phyloP scores from a whole-genome alignment of 2,797 vertebrate genomes.

The Tokudaia tokunoshimensis region DNA sequence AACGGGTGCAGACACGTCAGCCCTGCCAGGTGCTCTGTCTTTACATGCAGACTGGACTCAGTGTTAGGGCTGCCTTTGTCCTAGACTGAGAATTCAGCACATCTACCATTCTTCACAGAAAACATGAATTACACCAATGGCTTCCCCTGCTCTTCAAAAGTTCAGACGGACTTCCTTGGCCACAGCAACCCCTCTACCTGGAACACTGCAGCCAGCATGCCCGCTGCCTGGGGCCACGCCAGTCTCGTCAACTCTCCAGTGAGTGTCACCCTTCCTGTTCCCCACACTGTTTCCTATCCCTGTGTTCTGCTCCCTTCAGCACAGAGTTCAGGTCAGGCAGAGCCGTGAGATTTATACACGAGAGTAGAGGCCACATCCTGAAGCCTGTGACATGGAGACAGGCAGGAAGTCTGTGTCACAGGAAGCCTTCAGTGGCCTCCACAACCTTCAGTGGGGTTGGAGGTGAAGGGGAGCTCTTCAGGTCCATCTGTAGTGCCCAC shows the following conservation, averaged over 20 bases:
- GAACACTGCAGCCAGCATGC: conserved; percentile 83
- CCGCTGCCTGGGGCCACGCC: conserved; percentile 93
- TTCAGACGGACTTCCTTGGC: conserved; percentile 89
- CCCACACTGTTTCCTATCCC: too few species aligned
- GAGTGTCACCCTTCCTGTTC: conserved; percentile 70
- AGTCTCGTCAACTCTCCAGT: conserved; percentile 91
- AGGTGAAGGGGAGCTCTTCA: neutral
- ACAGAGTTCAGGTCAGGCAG: neutral
- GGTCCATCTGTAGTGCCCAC: fast-evolving
- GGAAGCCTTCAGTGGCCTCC: neutral
- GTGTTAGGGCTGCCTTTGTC: neutral
- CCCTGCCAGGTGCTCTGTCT: neutral
- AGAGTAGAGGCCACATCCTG: neutral
- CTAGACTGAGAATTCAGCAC: neutral
- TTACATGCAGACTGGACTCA: neutral
- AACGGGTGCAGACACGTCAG: neutral
- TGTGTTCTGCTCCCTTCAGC: neutral
- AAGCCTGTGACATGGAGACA: fast-evolving
- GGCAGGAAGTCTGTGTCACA: neutral
- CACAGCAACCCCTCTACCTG: conserved; percentile 88
- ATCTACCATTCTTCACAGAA: conserved; percentile 87
- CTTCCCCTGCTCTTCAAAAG: conserved; percentile 90
- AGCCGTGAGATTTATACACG: neutral
- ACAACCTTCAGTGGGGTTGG: neutral
- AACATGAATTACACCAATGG: conserved; percentile 92